Evolutionary conservation across 2,888 invertebrate species (phyloP).

Genomic region (Drosophila mimetica): DNA sequence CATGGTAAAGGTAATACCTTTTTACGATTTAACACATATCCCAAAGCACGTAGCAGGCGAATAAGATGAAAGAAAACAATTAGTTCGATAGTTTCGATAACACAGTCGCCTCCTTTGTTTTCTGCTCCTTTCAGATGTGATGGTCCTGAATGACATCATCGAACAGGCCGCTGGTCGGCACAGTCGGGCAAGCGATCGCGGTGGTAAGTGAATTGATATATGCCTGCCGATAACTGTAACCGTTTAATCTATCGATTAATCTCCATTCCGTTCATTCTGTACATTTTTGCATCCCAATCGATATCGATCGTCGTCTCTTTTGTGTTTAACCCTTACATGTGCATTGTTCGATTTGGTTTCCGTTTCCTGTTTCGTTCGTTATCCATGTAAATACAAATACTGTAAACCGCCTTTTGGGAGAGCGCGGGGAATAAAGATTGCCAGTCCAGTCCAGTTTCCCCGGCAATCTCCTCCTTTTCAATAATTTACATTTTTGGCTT

Average conservation of each 20-base stretch:
- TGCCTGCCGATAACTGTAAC: conserved; percentile 30
- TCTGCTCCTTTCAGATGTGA: conserved; percentile 89
- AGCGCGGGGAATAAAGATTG: conserved; percentile 6
- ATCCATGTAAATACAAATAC: conserved; percentile 43
- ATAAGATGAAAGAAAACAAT: background rate
- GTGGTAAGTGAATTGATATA: conserved; percentile 88
- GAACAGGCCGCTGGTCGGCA: conserved; percentile 97
- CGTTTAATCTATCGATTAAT: conserved; percentile 20
- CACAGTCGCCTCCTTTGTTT: background rate
- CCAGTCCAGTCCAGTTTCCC: conserved; percentile 9
- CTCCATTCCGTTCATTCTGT: conserved; percentile 63
- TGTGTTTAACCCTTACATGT: conserved; percentile 60
- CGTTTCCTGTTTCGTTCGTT: conserved; percentile 30
- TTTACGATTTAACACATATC: background rate
- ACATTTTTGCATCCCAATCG: conserved; percentile 53
- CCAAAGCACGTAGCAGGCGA: too few relatives aligned
- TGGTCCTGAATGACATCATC: conserved; percentile 98
- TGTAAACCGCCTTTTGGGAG: conserved; percentile 3
- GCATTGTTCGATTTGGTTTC: conserved; percentile 48
- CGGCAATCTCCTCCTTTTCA: background rate
- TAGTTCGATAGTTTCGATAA: conserved; percentile 1
- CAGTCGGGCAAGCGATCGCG: conserved; percentile 93
- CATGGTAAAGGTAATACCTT: background rate
- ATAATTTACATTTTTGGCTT: conserved; percentile 25
- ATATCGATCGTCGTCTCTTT: conserved; percentile 63